phyloP scores from a whole-genome alignment of 2,888 invertebrate species.

The Priocnemis perturbator region DNA sequence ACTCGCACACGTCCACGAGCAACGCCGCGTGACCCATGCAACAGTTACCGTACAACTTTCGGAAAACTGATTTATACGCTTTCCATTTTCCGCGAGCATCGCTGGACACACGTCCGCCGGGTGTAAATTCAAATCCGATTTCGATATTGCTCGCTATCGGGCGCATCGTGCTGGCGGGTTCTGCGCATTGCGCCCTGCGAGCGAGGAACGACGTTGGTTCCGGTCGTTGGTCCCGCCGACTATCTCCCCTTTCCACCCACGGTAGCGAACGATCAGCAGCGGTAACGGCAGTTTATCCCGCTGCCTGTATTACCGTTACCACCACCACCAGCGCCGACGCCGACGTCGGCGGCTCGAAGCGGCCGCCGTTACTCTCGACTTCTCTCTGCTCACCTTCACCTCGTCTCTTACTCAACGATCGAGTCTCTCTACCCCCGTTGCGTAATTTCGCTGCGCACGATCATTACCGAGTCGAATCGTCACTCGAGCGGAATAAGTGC shows the following conservation, averaged over 20 bases:
- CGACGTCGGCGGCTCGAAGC: no score
- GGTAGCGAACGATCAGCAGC: not conserved
- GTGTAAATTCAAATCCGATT: no score
- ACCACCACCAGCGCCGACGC: no score
- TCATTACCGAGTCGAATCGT: conserved; percentile 60
- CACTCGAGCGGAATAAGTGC: conserved; percentile 62
- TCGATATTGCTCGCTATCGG: no score
- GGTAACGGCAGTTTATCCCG: conserved; percentile 1
- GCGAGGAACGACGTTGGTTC: conserved; percentile 22
- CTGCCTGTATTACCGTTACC: conserved; percentile 9
- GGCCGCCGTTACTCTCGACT: conserved; percentile 37
- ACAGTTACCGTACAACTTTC: no score
- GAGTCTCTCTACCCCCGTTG: conserved; percentile 54
- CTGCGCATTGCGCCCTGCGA: no score
- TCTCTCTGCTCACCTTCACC: conserved; percentile 62
- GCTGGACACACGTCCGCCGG: no score
- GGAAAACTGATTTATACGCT: no score
- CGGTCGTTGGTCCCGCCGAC: conserved; percentile 44
- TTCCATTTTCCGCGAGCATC: no score
- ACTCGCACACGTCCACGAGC: no score
- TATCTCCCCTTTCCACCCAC: conserved; percentile 13
- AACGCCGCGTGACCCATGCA: no score
- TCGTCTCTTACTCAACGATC: conserved; percentile 59
- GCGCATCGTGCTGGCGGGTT: not conserved
- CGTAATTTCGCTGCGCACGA: conserved; percentile 51